A percentile compares a stretch with the other conserved stretches of the same genome.
Evolutionary conservation across 2,888 invertebrate species (phyloP).

Genomic region (Oegoconia quadripuncta): DNA sequence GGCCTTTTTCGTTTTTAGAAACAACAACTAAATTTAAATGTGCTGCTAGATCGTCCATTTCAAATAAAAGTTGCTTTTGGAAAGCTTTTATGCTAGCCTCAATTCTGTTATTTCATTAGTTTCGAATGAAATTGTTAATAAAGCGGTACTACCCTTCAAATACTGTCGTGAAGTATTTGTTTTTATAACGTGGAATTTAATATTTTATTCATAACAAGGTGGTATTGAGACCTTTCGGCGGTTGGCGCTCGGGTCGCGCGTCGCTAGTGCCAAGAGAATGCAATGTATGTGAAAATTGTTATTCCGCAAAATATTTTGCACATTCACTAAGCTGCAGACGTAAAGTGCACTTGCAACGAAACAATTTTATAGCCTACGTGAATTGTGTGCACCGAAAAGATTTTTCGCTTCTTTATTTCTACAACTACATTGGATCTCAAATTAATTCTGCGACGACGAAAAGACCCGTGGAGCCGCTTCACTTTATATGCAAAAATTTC

Average conservation of each 20-base stretch:
- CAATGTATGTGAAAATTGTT: conserved; percentile 36
- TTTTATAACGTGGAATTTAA: conserved; percentile 21
- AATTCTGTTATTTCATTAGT: conserved; percentile 3
- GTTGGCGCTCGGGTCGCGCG: conserved; percentile 15
- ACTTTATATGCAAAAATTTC: background rate
- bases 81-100: conserved; percentile 25
- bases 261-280: conserved; percentile 30
- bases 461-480: too few relatives aligned
- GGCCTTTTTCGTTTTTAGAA: too few relatives aligned
- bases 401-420: conserved; percentile 1
- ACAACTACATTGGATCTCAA: background rate
- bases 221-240: conserved; percentile 13
- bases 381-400: conserved; percentile 18
- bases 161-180: conserved; percentile 8
- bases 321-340: conserved; percentile 30
- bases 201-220: conserved; percentile 20
- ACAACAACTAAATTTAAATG: too few relatives aligned
- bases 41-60: too few relatives aligned
- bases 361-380: conserved; percentile 29
- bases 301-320: conserved; percentile 35
- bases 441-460: background rate
- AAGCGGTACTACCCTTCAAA: too few relatives aligned
- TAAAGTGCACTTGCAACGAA: conserved; percentile 25
- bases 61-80: background rate
- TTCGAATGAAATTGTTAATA: conserved; percentile 2